These are phyloP conservation scores for Drosophila acutilabella DNA, from an alignment of 2,888 invertebrate species.

Conservation along the genomic window DNA sequence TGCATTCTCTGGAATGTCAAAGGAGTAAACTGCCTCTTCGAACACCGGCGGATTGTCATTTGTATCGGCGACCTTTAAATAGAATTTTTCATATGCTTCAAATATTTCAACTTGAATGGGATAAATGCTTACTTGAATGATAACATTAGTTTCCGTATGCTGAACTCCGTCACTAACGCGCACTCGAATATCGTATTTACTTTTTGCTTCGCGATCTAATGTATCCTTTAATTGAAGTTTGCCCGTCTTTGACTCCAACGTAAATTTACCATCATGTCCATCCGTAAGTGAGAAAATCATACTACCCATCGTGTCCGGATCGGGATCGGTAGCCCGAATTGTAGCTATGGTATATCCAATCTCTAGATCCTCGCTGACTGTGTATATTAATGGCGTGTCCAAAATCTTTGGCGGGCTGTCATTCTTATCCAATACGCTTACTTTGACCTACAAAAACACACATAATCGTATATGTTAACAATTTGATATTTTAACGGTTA, in stretches of 20 bases:
- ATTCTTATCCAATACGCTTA: slow-evolving; percentile 95
- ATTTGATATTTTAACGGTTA: too few relatives aligned
- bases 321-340: slow-evolving; percentile 92
- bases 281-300: slow-evolving; percentile 90
- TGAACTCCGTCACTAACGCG: slow-evolving; percentile 96
- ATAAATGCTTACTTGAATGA: slow-evolving; percentile 90
- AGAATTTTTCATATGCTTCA: not conserved
- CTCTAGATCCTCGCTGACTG: slow-evolving; percentile 94
- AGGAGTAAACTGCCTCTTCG: slow-evolving; percentile 94
- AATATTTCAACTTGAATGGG: not conserved
- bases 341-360: slow-evolving; percentile 92
- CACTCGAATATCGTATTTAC: slow-evolving; percentile 91
- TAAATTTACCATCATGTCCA: slow-evolving; percentile 89
- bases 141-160: slow-evolving; percentile 91
- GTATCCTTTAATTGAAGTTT: slow-evolving; percentile 91
- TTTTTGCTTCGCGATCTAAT: slow-evolving; percentile 92
- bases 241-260: slow-evolving; percentile 90
- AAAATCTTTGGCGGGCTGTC: slow-evolving; percentile 97
- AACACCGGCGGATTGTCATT: slow-evolving; percentile 98
- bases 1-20: slow-evolving; percentile 96
- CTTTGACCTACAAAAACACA: slow-evolving; percentile 90
- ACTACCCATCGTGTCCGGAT: slow-evolving; percentile 93
- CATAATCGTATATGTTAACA: not conserved
- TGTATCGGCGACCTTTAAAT: slow-evolving; percentile 92
- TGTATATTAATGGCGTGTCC: slow-evolving; percentile 89